Evolutionary conservation across 2,113 vertebrate species (phyloP).

Genomic region (Pluvianellus socialis): DNA sequence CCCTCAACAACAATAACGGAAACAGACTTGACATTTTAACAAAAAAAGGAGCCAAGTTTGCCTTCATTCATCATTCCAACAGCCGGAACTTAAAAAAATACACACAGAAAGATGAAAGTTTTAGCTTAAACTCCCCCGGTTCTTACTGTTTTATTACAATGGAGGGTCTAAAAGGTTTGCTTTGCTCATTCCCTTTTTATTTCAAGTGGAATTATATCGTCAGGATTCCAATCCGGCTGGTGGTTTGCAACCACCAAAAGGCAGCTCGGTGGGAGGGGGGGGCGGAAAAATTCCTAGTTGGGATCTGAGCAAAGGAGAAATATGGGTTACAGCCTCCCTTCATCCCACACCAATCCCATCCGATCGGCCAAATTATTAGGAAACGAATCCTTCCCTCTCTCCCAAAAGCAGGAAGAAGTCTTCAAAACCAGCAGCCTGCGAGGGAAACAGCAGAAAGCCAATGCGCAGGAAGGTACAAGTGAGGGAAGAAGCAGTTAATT

Average conservation of each 20-base stretch:
- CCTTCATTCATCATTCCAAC: neutral
- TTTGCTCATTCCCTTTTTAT: neutral
- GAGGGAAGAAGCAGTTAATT: neutral
- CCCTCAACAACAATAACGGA: too few species aligned
- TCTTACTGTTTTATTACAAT: too few species aligned
- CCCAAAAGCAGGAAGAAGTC: neutral
- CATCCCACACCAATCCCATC: neutral
- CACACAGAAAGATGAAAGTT: neutral
- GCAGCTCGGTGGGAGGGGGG: fast-evolving
- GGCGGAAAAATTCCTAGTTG: neutral
- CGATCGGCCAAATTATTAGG: too few species aligned
- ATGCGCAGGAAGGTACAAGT: fast-evolving
- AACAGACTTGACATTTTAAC: neutral
- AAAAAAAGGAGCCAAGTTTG: neutral
- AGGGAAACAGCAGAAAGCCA: neutral
- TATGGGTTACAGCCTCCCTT: neutral
- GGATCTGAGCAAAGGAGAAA: neutral
- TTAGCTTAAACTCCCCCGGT: neutral
- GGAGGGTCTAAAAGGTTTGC: neutral
- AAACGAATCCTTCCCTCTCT: neutral
- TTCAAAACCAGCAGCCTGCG: fast-evolving
- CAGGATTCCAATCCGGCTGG: neutral
- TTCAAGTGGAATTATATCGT: neutral
- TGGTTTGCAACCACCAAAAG: neutral
- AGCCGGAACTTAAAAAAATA: neutral